Evolutionary conservation across 1,140 invertebrate species (phyloP), one percentile per base, ranked within the genome.

Genomic region (Oreohelix idahoensis): DNA sequence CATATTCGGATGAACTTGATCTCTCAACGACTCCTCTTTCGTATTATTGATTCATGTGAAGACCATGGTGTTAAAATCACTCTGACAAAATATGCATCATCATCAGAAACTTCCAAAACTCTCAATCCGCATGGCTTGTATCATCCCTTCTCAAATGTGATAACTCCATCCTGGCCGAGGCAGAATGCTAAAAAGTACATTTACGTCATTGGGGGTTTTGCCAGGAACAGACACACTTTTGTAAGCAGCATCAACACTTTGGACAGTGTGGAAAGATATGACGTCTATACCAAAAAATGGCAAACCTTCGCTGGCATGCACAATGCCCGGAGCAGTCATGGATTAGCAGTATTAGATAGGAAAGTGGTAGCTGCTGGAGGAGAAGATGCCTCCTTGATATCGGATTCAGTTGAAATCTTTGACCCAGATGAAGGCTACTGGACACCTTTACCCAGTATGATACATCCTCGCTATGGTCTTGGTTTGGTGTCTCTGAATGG

Each of bases 401-500:
- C 97, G 36, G 96, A 96, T 23, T 97, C 96, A 90, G 96, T 96
- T 13, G 97, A 98, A 92, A 95, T 91, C 58, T 97, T 96, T 87
- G 95, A 97, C 93, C 96, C 96, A 45, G 94, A 95, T 77, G 95
- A 95, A 86, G 92, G 94, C 81, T 84, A 87, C 23, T 94, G 94
- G 94, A 92, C 87, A 1, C 87, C 66, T 79, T 95, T 97, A 84
- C 94, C 96, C 2, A 95, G 95, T 29, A 97, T 97, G 96, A 95
- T 95, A 75, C 79, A 87, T 83, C 96, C 97, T 0, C 94, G 97
- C 39, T 97, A 96, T 93, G 96, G 97, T 91, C 97, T 98, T 91
- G 97, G 97, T 23, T 93, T 97, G 58, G 97, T 96, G 90, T 95
- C 96, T n/a, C 94, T 97, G 91, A 95, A 97, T 85, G 96, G 96